Evolutionary conservation across 2,113 vertebrate species (phyloP).

Genomic region (Carassius carassius): DNA sequence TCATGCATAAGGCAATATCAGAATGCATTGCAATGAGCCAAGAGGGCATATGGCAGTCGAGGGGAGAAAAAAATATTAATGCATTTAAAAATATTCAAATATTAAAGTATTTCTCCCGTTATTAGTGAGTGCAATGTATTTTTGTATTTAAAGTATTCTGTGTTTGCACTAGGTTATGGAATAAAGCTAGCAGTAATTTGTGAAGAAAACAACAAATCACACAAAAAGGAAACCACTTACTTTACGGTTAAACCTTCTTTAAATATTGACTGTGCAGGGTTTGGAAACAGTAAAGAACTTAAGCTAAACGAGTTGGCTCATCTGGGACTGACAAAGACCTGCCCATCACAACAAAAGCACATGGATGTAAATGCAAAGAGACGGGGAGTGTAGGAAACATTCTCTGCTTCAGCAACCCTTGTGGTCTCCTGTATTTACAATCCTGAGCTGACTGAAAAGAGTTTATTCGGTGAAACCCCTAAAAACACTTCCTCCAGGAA

Average conservation of each 20-base stretch:
- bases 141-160: not conserved
- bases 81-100: no score
- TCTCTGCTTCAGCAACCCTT: slow-evolving; percentile 1
- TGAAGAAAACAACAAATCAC: not conserved
- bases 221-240: not conserved
- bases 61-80: not conserved
- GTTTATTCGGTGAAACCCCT: not conserved
- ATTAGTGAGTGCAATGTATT: not conserved
- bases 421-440: slow-evolving; percentile 4
- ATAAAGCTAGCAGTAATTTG: slow-evolving; percentile 1
- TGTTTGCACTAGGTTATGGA: not conserved
- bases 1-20: not conserved
- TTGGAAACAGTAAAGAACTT: not conserved
- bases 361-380: not conserved
- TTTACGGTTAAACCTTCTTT: not conserved
- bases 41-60: not conserved
- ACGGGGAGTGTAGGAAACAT: not conserved
- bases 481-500: not conserved
- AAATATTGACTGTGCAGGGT: slow-evolving; percentile 1
- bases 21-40: not conserved
- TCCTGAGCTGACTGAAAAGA: not conserved
- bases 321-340: not conserved
- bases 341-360: slow-evolving; percentile 8
- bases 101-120: not conserved
- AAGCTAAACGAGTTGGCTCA: not conserved